Base-by-base conservation (phyloP, 2,113 vertebrate genomes). In the Aleadryas rufinucha region DNA sequence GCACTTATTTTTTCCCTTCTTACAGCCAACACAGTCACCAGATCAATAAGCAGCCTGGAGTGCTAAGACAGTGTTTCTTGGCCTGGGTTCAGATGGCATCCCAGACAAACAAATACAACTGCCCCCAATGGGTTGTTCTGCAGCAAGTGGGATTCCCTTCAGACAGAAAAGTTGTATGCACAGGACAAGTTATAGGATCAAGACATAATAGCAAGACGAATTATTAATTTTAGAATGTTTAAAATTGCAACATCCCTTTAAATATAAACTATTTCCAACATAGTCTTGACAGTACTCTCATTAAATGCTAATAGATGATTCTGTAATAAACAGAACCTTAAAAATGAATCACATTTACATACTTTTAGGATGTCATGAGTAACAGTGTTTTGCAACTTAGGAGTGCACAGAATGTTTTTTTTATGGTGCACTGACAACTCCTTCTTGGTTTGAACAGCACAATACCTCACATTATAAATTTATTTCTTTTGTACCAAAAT, bases 321-420 rank as follows among this genome's bases (percentile, higher is more conserved):
- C 69, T 66, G 44, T 87, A 95, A 96, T 84, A 91, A 95, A 93
- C 37, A 69, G 76, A 95, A 86, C n/a, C 79, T 95, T 95, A 74
- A 80, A 95, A 84, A 87, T 94, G 2, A 93, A 78, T 91, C 69
- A 91, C 39, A n/a, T 95, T 95, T 92, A 86, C 91, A 47, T 64
- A 61, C 65, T 37, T 81, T 81, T 84, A 41, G 52, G 35, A 87
- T 94, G 90, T 70, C 92, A 91, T 26, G 28, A 94, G 41, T 66
- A 94, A 90, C 56, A 89, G 59, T 50, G 31, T 82, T 83, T 74
- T 84, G 61, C 37, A 90, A 54, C 50, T 83, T 70, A 61, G n/a
- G 21, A 84, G 37, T 7, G 33, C 5, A 7, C 41, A 82, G 52
- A 82, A 74, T 74, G 3, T 85, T 89, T 47, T 75, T 75, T 89